Percentiles rank a stretch among this genome's conserved stretches.
These are phyloP conservation scores for Meiosimyza decipiens DNA, from an alignment of 2,888 invertebrate species.

Conservation along the genomic window DNA sequence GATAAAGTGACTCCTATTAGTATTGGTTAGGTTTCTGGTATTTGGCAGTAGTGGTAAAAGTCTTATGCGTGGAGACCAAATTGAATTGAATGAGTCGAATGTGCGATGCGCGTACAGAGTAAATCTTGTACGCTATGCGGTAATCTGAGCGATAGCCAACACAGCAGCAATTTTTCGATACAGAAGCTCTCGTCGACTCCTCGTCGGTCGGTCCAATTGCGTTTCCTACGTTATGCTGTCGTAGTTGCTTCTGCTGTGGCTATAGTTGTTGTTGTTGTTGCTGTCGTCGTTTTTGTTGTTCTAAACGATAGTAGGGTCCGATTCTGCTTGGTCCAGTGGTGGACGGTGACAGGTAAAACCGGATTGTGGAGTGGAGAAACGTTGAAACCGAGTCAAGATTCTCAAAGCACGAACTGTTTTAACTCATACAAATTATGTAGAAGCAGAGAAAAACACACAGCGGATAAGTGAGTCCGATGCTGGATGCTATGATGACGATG, in stretches of 20 bases:
- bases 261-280: conserved; percentile 21
- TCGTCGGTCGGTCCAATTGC: conserved; percentile 55
- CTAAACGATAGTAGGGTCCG: conserved; percentile 16
- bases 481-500: conserved; percentile 4
- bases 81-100: conserved; percentile 4
- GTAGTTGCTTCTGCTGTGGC: conserved; percentile 44
- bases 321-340: conserved; percentile 25
- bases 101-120: conserved; percentile 26
- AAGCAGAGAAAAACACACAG: not conserved
- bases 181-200: conserved; percentile 61
- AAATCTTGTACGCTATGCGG: conserved; percentile 24
- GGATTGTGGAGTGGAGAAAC: conserved; percentile 8
- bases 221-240: conserved; percentile 36
- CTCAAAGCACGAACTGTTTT: conserved; percentile 20
- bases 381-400: conserved; percentile 8
- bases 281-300: not conserved
- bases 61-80: not conserved
- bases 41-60: not conserved
- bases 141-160: conserved; percentile 37
- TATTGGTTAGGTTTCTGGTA: conserved; percentile 6
- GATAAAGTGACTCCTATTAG: not conserved
- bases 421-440: conserved; percentile 16
- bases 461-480: not conserved
- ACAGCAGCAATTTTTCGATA: conserved; percentile 47
- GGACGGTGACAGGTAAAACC: conserved; percentile 14